Evolutionary conservation across 2,113 vertebrate species (phyloP).

Genomic region (Dicaeum eximium): DNA sequence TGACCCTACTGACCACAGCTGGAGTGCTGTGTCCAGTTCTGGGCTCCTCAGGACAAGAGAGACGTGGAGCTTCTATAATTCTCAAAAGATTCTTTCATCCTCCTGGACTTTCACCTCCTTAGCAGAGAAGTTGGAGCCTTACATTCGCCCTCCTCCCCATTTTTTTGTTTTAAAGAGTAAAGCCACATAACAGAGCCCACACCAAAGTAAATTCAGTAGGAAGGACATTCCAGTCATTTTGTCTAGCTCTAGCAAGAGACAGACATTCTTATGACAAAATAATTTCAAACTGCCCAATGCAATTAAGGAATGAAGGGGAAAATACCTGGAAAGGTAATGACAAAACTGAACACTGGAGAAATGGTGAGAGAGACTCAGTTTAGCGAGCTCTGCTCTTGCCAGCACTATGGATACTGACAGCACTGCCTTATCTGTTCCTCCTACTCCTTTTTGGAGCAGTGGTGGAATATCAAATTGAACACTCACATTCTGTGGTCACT

Average conservation of each 20-base stretch:
- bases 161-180: neutral
- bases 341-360: neutral
- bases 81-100: neutral
- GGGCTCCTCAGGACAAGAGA: neutral
- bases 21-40: neutral
- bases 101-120: neutral
- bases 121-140: neutral
- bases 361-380: neutral
- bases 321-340: neutral
- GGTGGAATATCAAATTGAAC: neutral
- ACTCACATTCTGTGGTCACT: neutral
- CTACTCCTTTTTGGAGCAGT: neutral
- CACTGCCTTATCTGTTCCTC: neutral
- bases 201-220: neutral
- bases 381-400: neutral
- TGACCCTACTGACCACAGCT: neutral
- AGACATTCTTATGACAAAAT: neutral
- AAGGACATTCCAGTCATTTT: neutral
- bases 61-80: neutral
- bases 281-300: neutral
- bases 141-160: neutral
- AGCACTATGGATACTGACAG: neutral
- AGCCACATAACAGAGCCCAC: neutral
- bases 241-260: neutral
- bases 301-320: neutral